phyloP scores from a whole-genome alignment of 2,888 invertebrate genomes.

The Ochropleura plecta region DNA sequence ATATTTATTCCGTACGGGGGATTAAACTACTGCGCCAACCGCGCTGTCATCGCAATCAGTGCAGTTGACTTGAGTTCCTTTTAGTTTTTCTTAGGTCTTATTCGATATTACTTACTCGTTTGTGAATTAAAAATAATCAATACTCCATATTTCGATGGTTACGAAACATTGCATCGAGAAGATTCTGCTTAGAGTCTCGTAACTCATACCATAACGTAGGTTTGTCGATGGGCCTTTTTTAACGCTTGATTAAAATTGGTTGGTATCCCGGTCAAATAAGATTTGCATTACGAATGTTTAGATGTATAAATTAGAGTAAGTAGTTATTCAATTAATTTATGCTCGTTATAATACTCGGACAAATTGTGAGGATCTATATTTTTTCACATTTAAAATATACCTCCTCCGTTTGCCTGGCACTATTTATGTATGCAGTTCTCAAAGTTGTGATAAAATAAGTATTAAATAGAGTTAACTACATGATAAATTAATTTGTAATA shows the following conservation, averaged over 20 bases:
- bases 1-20: too few relatives aligned
- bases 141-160: background rate
- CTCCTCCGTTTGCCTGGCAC: conserved; percentile 86
- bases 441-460: conserved; percentile 80
- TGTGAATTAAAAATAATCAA: background rate
- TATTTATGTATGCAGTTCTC: conserved; percentile 69
- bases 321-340: conserved; percentile 53
- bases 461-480: conserved; percentile 67
- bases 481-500: conserved; percentile 52
- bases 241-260: conserved; percentile 23
- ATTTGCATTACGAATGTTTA: conserved; percentile 37
- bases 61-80: background rate
- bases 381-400: conserved; percentile 81
- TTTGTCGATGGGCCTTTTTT: conserved; percentile 29
- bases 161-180: conserved; percentile 8
- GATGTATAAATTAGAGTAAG: conserved; percentile 30
- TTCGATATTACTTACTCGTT: background rate
- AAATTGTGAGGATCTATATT: conserved; percentile 89
- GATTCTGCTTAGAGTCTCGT: conserved; percentile 2
- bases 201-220: conserved; percentile 12
- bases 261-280: conserved; percentile 24
- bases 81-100: background rate
- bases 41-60: too few relatives aligned
- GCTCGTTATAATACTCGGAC: conserved; percentile 69
- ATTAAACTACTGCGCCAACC: too few relatives aligned